Evolutionary conservation across 2,113 vertebrate genomes (phyloP), one percentile per base, ranked within the genome.

Genomic region (Ovis canadensis): DNA sequence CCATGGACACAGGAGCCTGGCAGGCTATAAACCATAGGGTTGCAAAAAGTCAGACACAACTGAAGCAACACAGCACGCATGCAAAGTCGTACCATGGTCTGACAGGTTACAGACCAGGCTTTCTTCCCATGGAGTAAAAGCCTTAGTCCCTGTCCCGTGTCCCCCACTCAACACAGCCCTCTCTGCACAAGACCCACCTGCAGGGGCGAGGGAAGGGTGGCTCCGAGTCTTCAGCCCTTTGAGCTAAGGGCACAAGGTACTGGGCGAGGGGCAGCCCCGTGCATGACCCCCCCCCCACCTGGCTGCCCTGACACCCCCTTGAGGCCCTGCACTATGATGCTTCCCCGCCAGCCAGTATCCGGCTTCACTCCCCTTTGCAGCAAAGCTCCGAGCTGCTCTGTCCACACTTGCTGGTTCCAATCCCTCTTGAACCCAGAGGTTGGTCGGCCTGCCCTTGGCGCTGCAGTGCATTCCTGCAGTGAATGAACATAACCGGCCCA

Each of bases 101-200:
- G 36, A 85, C 11, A 67, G 57, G 78, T 19, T 16, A n/a, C 13
- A 62, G 55, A 74, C 43, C 7, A 17, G 55, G 59, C 14, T n/a
- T 52, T 21, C 82, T 23, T 64, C n/a, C 21, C 40, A 40, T 2
- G 5, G 3, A 0, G 8, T 25, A 19, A 59, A 33, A 54, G n/a
- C 11, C 64, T 52, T 12, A 59, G 23, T 10, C 40, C 31, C 15
- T 5, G 16, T 15, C 40, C 19, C 36, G 6, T 27, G 7, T 19
- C 13, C 50, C n/a, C 6, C 0, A 7, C 0, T 6, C 57, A 21
- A 21, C 1, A 10, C 45, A 1, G 19, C 36, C 12, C 29, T 5
- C 54, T 77, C 40, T 54, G 29, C 13, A 4, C 36, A 27, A 10
- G 21, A 81, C 23, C 43, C 4, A 13, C 78, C 21, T 43, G 12